Evolutionary conservation across 1,140 invertebrate genomes (phyloP), one percentile per base, ranked within the genome.

Genomic region (Zaprionus vittiger): DNA sequence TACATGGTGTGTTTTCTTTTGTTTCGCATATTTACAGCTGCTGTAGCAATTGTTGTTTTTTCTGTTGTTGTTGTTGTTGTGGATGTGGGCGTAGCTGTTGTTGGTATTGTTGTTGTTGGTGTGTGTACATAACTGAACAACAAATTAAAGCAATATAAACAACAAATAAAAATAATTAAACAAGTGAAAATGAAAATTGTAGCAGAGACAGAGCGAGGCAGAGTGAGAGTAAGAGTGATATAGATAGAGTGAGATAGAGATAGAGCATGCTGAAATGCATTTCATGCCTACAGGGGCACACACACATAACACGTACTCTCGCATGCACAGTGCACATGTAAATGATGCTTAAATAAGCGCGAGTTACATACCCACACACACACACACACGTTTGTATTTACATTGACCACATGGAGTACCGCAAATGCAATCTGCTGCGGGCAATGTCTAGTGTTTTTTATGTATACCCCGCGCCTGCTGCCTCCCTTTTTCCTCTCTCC

Each of bases 71-170:
- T 64, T 69, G 20, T 5, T 38, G 34, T 37, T 4, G 37, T 38
- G 14, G 52, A 69, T 56, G 69, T 76, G 64, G 56, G 73, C 70
- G 72, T 41, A 24, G 49, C 31, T 66, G 11, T 63, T 66, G 11
- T 63, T 31, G 49, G 34, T 44, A 22, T 37, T 28, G 55, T 57
- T 52, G 2, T 63, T 56, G 47, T 54, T 34, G 44, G 55, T 20
- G 56, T 73, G 78, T 85, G 73, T 87, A 66, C 60, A 59, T 75
- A 89, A 91, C 84, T 89, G 69, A 89, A 90, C 64, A 81, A 81
- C 79, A 85, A 89, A 89, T 90, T 62, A 89, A 90, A 81, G 85
- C 85, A 89, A 89, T 81, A 71, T 73, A 85, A 89, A 81, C 76
- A 80, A 47, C 69, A 89, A 89, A 89, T 81, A 81, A 85, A 85